These are phyloP conservation scores for Hipparchia sbordonii DNA, from an alignment of 2,888 invertebrate genomes.

Conservation along the genomic window DNA sequence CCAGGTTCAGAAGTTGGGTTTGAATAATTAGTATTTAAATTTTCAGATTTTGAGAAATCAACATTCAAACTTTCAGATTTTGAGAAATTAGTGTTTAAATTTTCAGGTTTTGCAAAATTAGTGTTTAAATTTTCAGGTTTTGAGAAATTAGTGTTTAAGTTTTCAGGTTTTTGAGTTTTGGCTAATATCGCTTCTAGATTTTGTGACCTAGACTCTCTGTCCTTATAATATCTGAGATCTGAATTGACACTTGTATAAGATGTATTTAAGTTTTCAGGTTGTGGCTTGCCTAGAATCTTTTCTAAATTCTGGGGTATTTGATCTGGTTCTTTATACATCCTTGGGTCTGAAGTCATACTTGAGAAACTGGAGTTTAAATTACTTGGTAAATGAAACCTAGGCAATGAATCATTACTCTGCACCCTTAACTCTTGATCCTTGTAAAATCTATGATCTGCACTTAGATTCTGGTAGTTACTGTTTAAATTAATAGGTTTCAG, in stretches of 20 bases:
- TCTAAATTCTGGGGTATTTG: conserved; percentile 12
- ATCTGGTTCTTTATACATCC: conserved; percentile 15
- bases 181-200: conserved; percentile 11
- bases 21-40: conserved; percentile 3
- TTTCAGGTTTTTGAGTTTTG: conserved; percentile 20
- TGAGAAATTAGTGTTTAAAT: conserved; percentile 13
- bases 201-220: conserved; percentile 20
- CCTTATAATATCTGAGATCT: conserved; percentile 24
- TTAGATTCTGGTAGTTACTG: conserved; percentile 22
- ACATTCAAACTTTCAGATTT: conserved; percentile 5
- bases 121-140: background rate
- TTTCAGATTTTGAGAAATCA: conserved; percentile 5
- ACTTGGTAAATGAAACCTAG: conserved; percentile 11
- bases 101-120: conserved; percentile 1
- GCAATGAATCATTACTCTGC: conserved; percentile 12
- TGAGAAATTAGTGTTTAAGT: conserved; percentile 9
- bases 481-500: conserved; percentile 30
- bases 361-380: conserved; percentile 11
- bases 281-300: conserved; percentile 1
- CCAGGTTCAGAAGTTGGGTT: background rate
- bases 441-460: conserved; percentile 36
- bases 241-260: conserved; percentile 12
- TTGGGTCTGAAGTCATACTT: conserved; percentile 4
- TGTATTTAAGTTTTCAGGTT: conserved; percentile 16
- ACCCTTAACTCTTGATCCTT: conserved; percentile 40